Base-by-base conservation (phyloP, 35 echinoderm and acorn worm genomes). In the Stichopus chloronotus region DNA sequence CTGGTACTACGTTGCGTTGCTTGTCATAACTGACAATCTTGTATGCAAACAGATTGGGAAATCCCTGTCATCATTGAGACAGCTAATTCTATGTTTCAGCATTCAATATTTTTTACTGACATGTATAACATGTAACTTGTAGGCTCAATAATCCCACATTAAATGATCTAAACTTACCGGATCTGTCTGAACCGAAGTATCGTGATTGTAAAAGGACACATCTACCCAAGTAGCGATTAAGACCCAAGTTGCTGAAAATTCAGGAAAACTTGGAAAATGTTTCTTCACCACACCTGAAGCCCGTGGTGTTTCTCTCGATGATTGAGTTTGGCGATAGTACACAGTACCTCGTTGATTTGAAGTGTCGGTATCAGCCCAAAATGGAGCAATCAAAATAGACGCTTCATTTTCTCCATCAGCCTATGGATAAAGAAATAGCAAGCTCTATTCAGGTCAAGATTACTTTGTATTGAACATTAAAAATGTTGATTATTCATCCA, bases 291-390 rank as follows among this genome's bases (percentile, higher is more conserved):
- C 20, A 20, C 22, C 25, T 19, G 89, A 56, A 22, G 58, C 17
- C 9, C 78, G 22, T 20, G 13, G 19, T 24, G 84, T 17, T 5
- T 52, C 23, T 5, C n/a, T 16, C 13, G 23, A 24, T 9, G 16
- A 55, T 5, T 10, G 17, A 5, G 56, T 65, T 55, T 93, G 82
- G 6, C 92, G 58, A 16, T 30, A 93, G 8, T 17, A 54, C 10
- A 93, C 54, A 24, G 23, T 56, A 6, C 92, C 92, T 77, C 92
- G 53, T 11, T 55, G 53, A 25, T 53, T 84, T 4, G 78, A 58
- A n/a, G 83, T 88, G 21, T 93, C 84, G 5, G 89, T 84, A 90
- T 93, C 92, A 57, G 92, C 92, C 92, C 92, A 93, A 54, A 93
- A 93, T 16, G 92, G 92, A 7, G 92, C 83, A 25, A 93, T 78